Base-by-base conservation (phyloP, 1,140 invertebrate genomes). In the Andrena cerasifolii region DNA sequence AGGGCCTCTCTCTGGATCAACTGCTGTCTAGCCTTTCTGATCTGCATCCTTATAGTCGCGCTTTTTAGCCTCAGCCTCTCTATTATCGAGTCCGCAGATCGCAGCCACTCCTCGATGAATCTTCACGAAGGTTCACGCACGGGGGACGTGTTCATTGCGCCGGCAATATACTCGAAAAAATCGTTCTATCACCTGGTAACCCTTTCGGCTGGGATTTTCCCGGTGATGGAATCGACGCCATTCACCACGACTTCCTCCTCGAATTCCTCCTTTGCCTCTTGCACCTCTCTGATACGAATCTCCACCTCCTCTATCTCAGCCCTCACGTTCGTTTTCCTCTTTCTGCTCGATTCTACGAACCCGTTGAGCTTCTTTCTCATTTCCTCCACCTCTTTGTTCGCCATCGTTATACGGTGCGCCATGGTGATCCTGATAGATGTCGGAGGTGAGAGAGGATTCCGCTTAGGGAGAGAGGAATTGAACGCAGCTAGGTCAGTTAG, bases 191-290 rank as follows among this genome's bases (percentile, higher is more conserved):
- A 94, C 83, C 92, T 90, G 21, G 93, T 89, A 90, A 94, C 93
- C 54, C 92, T 91, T 79, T 94, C 93, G 2, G 92, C 93, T 1
- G 93, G 91, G 59, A 94, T 93, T 73, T 93, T 90, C 16, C 94
- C 93, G 0, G 92, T 93, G 58, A 93, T 89, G 28, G 89, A 90
- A 82, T 94, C 92, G 83, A 90, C 88, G 10, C 92, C 91, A 12
- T 90, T 89, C 14, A 88, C 72, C 7, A 93, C 83, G 0, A 94
- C 89, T 21, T 92, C 84, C 18, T 92, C 79, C 16, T 93, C 86
- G 54, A 94, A 93, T 24, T 89, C 76, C 10, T 88, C 85, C 18
- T 40, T 89, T 0, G 90, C 86, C 51, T 92, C 91, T 6, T 91
- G 83, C 36, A 89, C 90, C 59, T 94, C 92, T 0, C n/a, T 71